Evolutionary conservation across 2,888 invertebrate genomes (phyloP).

Genomic region (Pomacea canaliculata): DNA sequence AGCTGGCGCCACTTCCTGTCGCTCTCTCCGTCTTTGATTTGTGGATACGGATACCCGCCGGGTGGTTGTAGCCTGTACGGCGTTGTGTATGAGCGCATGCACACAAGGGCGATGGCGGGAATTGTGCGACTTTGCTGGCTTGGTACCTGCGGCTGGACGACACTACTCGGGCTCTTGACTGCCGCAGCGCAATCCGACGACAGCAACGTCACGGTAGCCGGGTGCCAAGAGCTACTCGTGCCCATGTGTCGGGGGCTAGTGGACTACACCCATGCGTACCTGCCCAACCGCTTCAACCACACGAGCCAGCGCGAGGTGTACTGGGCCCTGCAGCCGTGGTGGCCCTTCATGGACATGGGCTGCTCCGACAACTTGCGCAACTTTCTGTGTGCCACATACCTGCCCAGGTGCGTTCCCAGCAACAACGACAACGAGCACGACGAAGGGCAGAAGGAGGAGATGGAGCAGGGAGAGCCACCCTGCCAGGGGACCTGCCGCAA

Average conservation of each 20-base stretch:
- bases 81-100: too few species aligned
- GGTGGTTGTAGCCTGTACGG: too few species aligned
- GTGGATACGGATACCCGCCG: too few species aligned
- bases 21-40: too few species aligned
- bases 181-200: too few species aligned
- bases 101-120: too few species aligned
- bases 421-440: neutral
- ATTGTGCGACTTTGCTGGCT: too few species aligned
- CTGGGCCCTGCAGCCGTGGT: conserved; percentile 53
- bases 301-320: conserved; percentile 49
- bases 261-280: conserved; percentile 47
- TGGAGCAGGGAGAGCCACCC: conserved; percentile 36
- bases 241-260: conserved; percentile 58
- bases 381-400: conserved; percentile 50
- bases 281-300: conserved; percentile 54
- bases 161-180: too few species aligned
- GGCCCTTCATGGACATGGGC: conserved; percentile 57
- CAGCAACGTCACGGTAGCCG: too few species aligned
- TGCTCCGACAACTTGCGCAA: conserved; percentile 56
- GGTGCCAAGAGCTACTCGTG: conserved; percentile 31
- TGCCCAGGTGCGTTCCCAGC: conserved; percentile 48
- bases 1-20: too few species aligned
- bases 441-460: conserved; percentile 13
- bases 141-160: too few species aligned
- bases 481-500: conserved; percentile 52